Conservation (phyloP, 2,113 vertebrate genomes). For the Falco punctatus region DNA sequence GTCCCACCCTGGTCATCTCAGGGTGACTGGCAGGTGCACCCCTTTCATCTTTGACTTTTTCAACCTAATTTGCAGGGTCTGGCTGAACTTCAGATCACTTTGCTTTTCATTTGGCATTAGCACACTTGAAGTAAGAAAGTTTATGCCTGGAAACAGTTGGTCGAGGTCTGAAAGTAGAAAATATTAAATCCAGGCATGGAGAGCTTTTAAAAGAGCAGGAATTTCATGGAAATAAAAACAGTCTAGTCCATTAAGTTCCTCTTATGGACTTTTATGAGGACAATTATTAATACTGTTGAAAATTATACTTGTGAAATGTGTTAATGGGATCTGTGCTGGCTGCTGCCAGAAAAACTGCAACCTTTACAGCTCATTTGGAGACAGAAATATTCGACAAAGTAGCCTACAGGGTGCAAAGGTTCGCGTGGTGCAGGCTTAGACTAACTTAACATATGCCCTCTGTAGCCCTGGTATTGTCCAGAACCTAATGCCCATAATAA, state of each 20-base stretch:
- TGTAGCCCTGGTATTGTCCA: constrained; percentile 58
- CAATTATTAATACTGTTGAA: constrained; percentile 60
- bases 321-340: constrained; percentile 36
- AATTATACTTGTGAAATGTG: constrained; percentile 28
- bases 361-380: constrained; percentile 51
- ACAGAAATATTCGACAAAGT: constrained; percentile 24
- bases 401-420: constrained; percentile 61
- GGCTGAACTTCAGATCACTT: background rate
- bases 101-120: background rate
- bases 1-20: background rate
- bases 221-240: constrained; percentile 54
- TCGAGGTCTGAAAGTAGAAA: background rate
- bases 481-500: constrained; percentile 55
- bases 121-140: background rate
- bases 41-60: constrained; percentile 20
- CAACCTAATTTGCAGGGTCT: background rate
- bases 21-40: background rate
- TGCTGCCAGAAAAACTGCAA: constrained; percentile 31
- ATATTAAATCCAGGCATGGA: constrained; percentile 35
- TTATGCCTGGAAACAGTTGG: constrained; percentile 12
- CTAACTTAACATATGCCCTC: constrained; percentile 70
- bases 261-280: constrained; percentile 43
- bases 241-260: constrained; percentile 50
- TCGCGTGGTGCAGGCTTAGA: constrained; percentile 38
- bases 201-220: constrained; percentile 37